Evolutionary conservation across 2,888 invertebrate species (phyloP).

Genomic region (Lasioglossum morio): DNA sequence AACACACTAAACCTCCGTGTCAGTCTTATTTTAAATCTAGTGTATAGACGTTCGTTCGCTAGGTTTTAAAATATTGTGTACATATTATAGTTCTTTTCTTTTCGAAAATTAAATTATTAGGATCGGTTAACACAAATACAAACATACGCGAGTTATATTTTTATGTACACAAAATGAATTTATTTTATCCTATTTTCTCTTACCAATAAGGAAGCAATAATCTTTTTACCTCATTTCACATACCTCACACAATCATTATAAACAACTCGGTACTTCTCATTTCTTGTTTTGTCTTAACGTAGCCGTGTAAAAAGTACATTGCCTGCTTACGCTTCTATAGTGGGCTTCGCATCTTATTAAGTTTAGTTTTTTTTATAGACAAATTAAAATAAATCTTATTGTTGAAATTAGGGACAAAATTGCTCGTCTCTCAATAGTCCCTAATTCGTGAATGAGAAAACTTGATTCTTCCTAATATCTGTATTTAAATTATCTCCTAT

Average conservation of each 20-base stretch:
- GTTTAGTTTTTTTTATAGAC: constrained; percentile 77
- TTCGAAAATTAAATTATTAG: constrained; percentile 65
- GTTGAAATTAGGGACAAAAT: constrained; percentile 72
- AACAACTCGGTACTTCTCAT: constrained; percentile 72
- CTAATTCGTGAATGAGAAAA: constrained; percentile 63
- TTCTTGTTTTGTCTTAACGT: constrained; percentile 63
- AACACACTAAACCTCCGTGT: constrained; percentile 64
- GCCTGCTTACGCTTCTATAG: constrained; percentile 78
- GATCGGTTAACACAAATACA: constrained; percentile 72
- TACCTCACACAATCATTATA: constrained; percentile 72
- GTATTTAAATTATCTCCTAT: constrained; percentile 71
- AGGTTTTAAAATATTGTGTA: constrained; percentile 68
- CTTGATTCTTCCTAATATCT: constrained; percentile 64
- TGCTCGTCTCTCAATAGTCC: constrained; percentile 56
- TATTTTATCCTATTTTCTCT: constrained; percentile 79
- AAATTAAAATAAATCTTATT: constrained; percentile 82
- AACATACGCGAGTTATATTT: constrained; percentile 67
- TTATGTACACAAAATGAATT: constrained; percentile 80
- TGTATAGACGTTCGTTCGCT: constrained; percentile 67
- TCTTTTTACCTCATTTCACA: constrained; percentile 78
- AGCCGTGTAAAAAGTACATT: constrained; percentile 81
- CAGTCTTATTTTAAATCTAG: constrained; percentile 73
- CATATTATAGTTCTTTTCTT: constrained; percentile 55
- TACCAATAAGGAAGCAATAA: constrained; percentile 81
- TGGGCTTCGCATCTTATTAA: constrained; percentile 69